phyloP scores from a whole-genome alignment of 2,113 vertebrate species.

The Oryctolagus cuniculus region mOryCun1.1 NC_091432.1:107948501-107949000 shows the following conservation, averaged over 20 bases:
- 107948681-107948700: neutral
- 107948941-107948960: conserved; percentile 1
- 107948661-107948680: conserved; percentile 23
- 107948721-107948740: conserved; percentile 37
- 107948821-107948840: neutral
- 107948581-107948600: neutral
- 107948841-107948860: neutral
- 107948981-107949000: neutral
- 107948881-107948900: neutral
- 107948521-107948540: neutral
- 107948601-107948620: conserved; percentile 23
- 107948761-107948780: neutral
- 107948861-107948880: neutral
- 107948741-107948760: conserved; percentile 9
- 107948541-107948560: neutral
- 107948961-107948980: neutral
- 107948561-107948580: neutral
- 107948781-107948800: neutral
- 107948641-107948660: neutral
- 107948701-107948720: neutral
- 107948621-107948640: neutral
- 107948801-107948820: neutral
- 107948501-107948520: neutral
- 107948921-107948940: conserved; percentile 27
- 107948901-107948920: conserved; percentile 23